These are phyloP conservation scores for Ichneumon xanthorius DNA, from an alignment of 2,888 invertebrate genomes.

Conservation along the genomic window DNA sequence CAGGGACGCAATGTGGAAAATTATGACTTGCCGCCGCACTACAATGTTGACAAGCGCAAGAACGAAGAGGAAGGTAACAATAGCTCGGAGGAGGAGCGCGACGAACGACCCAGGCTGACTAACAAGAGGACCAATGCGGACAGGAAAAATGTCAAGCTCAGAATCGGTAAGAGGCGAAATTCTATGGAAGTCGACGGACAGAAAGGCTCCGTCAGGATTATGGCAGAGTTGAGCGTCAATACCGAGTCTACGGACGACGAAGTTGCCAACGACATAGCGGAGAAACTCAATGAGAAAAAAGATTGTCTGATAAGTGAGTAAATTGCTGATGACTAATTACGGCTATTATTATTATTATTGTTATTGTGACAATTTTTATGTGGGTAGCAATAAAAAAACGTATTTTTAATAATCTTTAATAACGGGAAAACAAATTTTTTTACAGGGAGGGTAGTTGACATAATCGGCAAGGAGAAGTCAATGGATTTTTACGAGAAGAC, in stretches of 20 bases:
- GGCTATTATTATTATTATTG: not conserved
- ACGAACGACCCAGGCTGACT: constrained; percentile 80
- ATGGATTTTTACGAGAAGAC: constrained; percentile 92
- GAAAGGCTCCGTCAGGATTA: constrained; percentile 86
- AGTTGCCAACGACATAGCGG: constrained; percentile 90
- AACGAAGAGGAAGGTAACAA: constrained; percentile 80
- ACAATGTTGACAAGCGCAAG: constrained; percentile 58
- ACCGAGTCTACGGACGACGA: constrained; percentile 86
- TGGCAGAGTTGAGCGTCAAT: constrained; percentile 87
- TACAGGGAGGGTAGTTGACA: constrained; percentile 90
- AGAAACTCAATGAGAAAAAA: constrained; percentile 91
- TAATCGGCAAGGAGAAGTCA: constrained; percentile 90
- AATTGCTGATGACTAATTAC: not conserved
- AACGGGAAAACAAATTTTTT: constrained; percentile 71
- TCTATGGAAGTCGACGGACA: constrained; percentile 85
- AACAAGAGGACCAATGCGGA: constrained; percentile 88
- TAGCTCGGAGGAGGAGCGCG: constrained; percentile 86
- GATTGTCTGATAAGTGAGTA: constrained; percentile 90
- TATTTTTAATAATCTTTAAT: not conserved
- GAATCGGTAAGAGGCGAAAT: constrained; percentile 86
- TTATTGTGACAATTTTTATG: not conserved
- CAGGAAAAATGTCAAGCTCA: constrained; percentile 87
- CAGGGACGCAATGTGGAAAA: constrained; percentile 90
- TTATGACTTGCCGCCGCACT: constrained; percentile 88
- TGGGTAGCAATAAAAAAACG: not conserved